A percentile compares a stretch with the other conserved stretches of the same genome.
Evolutionary conservation across 1,140 invertebrate genomes (phyloP).

Genomic region (Sminthurides bifidus): DNA sequence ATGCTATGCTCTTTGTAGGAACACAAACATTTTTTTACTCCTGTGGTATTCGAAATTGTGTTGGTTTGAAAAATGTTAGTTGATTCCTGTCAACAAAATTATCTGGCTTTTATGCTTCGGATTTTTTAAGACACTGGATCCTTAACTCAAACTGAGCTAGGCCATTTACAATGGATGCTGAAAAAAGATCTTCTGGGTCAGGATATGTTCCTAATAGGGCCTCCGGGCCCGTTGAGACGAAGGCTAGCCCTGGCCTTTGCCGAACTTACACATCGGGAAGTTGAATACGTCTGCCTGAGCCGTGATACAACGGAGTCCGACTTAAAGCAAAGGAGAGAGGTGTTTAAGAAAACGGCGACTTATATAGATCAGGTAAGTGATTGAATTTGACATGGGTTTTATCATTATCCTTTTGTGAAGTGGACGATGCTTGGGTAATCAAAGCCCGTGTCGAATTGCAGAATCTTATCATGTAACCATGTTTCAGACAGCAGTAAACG

Average conservation of each 20-base stretch:
- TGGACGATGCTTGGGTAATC: no score
- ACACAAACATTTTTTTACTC: no score
- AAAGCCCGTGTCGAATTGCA: background rate
- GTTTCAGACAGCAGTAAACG: constrained; percentile 70
- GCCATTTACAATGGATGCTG: constrained; percentile 83
- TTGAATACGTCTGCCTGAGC: constrained; percentile 86
- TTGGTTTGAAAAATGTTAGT: no score
- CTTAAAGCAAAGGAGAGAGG: constrained; percentile 89
- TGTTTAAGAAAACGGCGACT: constrained; percentile 67
- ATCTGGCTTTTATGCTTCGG: no score
- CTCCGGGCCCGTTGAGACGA: constrained; percentile 64
- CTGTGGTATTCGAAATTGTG: no score
- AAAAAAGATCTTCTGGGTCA: constrained; percentile 85
- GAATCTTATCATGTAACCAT: background rate
- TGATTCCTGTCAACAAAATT: no score
- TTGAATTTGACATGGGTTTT: no score
- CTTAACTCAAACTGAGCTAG: constrained; percentile 56
- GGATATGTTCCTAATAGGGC: constrained; percentile 87
- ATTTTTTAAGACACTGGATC: constrained; percentile 8
- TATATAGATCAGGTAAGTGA: constrained; percentile 87
- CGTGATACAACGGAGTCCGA: constrained; percentile 94
- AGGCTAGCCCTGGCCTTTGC: constrained; percentile 73
- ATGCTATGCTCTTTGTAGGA: no score
- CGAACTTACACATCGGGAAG: constrained; percentile 74
- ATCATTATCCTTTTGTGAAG: no score